Evolutionary conservation across 2,797 vertebrate genomes (phyloP).

Genomic region (Silurus lanzhouensis): DNA sequence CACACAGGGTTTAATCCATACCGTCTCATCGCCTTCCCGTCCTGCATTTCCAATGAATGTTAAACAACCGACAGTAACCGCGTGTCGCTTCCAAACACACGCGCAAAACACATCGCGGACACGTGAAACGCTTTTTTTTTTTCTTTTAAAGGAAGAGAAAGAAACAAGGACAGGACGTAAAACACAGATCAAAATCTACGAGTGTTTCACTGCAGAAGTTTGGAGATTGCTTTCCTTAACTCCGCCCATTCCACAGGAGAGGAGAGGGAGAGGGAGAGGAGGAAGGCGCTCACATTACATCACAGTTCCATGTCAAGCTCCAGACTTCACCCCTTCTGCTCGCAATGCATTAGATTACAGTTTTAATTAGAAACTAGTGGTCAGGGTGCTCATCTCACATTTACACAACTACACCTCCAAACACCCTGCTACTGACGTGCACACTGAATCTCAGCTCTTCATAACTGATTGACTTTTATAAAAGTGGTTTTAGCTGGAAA

Average conservation of each 20-base stretch:
- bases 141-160: background rate
- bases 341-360: background rate
- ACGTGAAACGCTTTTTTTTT: background rate
- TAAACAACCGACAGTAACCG: background rate
- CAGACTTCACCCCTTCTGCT: no score
- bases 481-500: background rate
- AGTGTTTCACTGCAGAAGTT: slow-evolving; percentile 41
- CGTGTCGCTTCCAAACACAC: background rate
- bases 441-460: background rate
- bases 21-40: background rate
- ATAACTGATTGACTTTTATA: background rate
- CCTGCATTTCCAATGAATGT: slow-evolving; percentile 2
- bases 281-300: slow-evolving; percentile 8
- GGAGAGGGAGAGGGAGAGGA: no score
- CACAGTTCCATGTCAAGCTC: background rate
- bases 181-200: background rate
- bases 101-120: background rate
- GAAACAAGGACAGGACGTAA: background rate
- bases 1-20: slow-evolving; percentile 35
- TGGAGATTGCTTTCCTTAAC: slow-evolving; percentile 51
- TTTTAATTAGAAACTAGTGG: background rate
- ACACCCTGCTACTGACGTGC: background rate
- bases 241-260: slow-evolving; percentile 62
- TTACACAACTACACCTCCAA: background rate
- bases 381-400: background rate